phyloP scores from a whole-genome alignment of 2,797 vertebrate genomes.

The Coreius guichenoti region DNA sequence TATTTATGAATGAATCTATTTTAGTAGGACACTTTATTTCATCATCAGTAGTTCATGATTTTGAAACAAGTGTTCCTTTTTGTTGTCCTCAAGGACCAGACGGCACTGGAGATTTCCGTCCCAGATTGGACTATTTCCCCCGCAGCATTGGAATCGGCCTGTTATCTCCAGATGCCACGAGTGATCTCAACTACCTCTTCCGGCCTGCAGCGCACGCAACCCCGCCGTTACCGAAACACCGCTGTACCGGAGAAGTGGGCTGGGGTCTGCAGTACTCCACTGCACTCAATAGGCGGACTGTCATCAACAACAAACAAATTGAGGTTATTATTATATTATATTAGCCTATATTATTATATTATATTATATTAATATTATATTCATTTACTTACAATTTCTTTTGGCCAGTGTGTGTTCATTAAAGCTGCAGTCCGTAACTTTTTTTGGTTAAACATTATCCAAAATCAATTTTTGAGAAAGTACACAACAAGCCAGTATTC shows the following conservation, averaged over 20 bases:
- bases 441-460: too few relatives aligned
- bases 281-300: slow-evolving; percentile 69
- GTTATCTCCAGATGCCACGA: slow-evolving; percentile 70
- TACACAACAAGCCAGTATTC: too few relatives aligned
- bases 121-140: slow-evolving; percentile 69
- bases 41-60: neutral
- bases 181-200: slow-evolving; percentile 76
- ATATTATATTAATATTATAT: neutral
- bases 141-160: slow-evolving; percentile 68
- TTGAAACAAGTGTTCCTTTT: neutral
- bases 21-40: neutral
- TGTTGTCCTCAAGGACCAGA: slow-evolving; percentile 75
- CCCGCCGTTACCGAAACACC: slow-evolving; percentile 60
- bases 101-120: slow-evolving; percentile 75
- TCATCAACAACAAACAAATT: slow-evolving; percentile 75
- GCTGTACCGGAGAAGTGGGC: slow-evolving; percentile 72
- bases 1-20: neutral
- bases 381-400: too few relatives aligned
- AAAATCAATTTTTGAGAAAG: too few relatives aligned
- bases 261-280: slow-evolving; percentile 75
- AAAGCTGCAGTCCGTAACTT: too few relatives aligned
- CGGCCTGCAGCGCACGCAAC: slow-evolving; percentile 59
- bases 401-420: too few relatives aligned
- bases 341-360: too few relatives aligned
- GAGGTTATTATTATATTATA: slow-evolving; percentile 69